Base-by-base conservation (phyloP, 1,140 invertebrate species). In the Magallana angulata region DNA sequence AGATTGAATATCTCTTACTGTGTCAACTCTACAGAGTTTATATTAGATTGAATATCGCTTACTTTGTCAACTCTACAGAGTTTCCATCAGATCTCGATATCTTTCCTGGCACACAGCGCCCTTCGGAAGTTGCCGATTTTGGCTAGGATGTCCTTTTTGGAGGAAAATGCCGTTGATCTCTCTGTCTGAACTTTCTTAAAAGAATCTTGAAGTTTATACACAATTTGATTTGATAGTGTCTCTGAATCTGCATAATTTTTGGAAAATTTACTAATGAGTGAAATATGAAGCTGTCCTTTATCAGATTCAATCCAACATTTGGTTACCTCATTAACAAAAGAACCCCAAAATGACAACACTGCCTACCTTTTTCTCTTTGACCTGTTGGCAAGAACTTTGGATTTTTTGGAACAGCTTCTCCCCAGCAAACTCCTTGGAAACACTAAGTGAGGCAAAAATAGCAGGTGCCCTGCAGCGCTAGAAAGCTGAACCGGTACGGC, bases 51-150 rank as follows among this genome's bases (percentile, higher is more conserved):
- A n/a, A n/a, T n/a, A n/a, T n/a, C n/a, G n/a, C 87, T 86, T 89
- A 94, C 93, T 91, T 92, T 93, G 68, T 93, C 92, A 71, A 94
- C 87, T 89, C 92, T 93, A 86, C 94, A 94, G 56, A 95, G 91
- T 88, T 93, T 90, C 14, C 93, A 84, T 30, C 94, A 86, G 1
- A 95, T 94, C 68, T 93, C 92, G 18, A 95, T 88, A 82, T 95
- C 94, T 57, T 91, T 88, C 11, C 94, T 89, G 11, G 94, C 94
- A 91, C 94, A 94, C 68, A 95, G 86, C 3, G 92, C 94, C 36
- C 92, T 88, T 11, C 94, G 89, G 87, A 93, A 92, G 59, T 92
- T 91, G 16, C 94, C 94, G 71, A 95, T 88, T 83, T 92, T 91
- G 16, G 89, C 89, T 58, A 95, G 57, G 59, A 82, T 85, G 85